A percentile compares a stretch with the other conserved stretches of the same genome.
Conservation (phyloP, 1,140 invertebrate genomes). For the Ceratina calcarata region DNA sequence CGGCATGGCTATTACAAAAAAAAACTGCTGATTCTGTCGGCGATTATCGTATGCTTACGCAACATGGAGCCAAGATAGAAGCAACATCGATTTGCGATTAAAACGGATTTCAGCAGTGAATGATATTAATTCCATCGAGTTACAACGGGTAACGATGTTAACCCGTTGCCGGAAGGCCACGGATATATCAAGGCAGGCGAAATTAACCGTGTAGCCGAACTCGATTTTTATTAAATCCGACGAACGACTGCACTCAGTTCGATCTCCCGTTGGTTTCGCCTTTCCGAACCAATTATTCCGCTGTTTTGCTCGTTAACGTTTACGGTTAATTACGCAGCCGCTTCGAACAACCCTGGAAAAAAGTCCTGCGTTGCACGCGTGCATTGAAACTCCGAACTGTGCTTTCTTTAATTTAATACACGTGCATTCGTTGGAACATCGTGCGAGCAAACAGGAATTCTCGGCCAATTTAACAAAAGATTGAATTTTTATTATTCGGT, state of each 20-base stretch:
- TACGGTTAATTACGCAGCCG: slow-evolving; percentile 33
- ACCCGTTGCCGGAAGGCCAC: background rate
- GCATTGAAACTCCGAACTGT: too few species aligned
- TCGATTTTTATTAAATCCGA: slow-evolving; percentile 23
- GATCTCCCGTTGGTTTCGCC: background rate
- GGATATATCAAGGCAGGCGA: slow-evolving; percentile 11
- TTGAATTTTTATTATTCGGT: too few species aligned
- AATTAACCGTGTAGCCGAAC: slow-evolving; percentile 20
- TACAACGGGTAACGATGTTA: slow-evolving; percentile 9
- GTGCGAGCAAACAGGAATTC: background rate
- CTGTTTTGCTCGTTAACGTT: slow-evolving; percentile 35
- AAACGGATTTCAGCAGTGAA: background rate
- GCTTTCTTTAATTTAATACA: background rate
- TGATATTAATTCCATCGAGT: slow-evolving; percentile 30
- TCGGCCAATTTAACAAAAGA: background rate
- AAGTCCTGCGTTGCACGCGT: background rate
- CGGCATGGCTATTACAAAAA: too few species aligned
- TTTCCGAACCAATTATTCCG: slow-evolving; percentile 36
- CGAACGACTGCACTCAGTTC: background rate
- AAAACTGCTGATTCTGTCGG: too few species aligned
- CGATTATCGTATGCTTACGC: too few species aligned
- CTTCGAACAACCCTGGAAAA: background rate
- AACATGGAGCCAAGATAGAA: too few species aligned
- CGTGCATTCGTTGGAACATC: background rate
- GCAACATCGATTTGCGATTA: background rate